Evolutionary conservation across 2,888 invertebrate genomes (phyloP).

Genomic region (Escarpia spicata): DNA sequence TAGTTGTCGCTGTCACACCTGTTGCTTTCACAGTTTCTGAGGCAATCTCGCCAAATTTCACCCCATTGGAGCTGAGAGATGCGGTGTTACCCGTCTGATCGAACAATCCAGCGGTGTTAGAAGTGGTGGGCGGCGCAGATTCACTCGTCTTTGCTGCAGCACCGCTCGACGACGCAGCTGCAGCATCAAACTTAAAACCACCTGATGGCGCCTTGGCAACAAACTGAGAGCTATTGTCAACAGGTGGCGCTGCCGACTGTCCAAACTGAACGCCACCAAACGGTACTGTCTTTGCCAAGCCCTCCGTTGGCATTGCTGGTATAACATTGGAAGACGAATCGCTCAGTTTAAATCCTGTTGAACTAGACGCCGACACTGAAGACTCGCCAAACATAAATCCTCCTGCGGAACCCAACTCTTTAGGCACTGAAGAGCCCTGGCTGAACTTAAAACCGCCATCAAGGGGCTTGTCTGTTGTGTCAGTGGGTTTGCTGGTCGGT

Average conservation of each 20-base stretch:
- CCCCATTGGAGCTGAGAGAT: not conserved
- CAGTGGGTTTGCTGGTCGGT: not conserved
- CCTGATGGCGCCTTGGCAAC: not conserved
- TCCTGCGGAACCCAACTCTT: not conserved
- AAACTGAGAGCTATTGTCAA: constrained; percentile 17
- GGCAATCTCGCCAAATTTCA: not conserved
- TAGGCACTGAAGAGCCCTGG: not conserved
- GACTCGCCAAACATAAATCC: constrained; percentile 25
- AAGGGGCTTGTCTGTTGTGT: not conserved
- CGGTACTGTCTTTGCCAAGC: not conserved
- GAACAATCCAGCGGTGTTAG: not conserved
- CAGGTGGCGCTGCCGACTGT: not conserved
- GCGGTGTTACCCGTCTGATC: not conserved
- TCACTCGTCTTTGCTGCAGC: not conserved
- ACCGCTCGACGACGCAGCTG: not conserved
- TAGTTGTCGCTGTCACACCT: not conserved
- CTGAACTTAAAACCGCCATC: constrained; percentile 21
- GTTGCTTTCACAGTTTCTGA: not conserved
- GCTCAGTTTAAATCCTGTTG: not conserved
- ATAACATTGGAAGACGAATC: not conserved
- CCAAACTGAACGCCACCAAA: constrained; percentile 8
- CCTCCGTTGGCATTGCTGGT: not conserved
- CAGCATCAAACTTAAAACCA: not conserved
- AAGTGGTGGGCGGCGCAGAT: not conserved
- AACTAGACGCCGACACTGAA: not conserved